phyloP scores from a whole-genome alignment of 2,113 vertebrate species.

The Morone chrysops region DNA sequence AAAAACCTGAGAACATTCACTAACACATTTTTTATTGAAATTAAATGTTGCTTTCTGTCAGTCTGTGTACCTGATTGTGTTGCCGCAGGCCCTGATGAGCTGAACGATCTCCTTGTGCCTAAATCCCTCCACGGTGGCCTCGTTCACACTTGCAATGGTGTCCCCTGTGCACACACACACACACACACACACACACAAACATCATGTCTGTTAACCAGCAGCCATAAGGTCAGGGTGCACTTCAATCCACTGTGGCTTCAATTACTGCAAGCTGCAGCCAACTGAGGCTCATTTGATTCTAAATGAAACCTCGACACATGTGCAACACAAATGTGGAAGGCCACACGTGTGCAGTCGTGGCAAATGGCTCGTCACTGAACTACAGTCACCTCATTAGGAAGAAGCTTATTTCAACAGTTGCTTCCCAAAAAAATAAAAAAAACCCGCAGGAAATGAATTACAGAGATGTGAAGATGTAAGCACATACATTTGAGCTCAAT shows the following conservation, averaged over 20 bases:
- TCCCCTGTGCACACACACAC: conserved; percentile 85
- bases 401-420: neutral
- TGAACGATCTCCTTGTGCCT: conserved; percentile 95
- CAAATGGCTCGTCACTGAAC: neutral
- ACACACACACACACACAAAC: neutral
- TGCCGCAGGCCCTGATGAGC: conserved; percentile 92
- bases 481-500: no score
- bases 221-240: conserved; percentile 24
- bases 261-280: conserved; percentile 12
- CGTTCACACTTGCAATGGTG: conserved; percentile 93
- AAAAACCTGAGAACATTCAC: neutral
- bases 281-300: conserved; percentile 31
- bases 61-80: conserved; percentile 86
- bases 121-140: conserved; percentile 88
- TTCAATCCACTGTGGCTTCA: conserved; percentile 22
- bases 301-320: conserved; percentile 48
- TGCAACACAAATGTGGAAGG: conserved; percentile 58
- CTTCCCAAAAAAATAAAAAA: no score
- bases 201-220: conserved; percentile 20
- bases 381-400: neutral
- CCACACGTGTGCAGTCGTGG: conserved; percentile 25
- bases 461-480: no score
- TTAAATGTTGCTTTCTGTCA: neutral
- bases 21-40: no score
- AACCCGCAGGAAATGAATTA: no score